Evolutionary conservation across 2,888 invertebrate species (phyloP), one percentile per base, ranked within the genome.

Genomic region (Mimumesa dahlbomi): DNA sequence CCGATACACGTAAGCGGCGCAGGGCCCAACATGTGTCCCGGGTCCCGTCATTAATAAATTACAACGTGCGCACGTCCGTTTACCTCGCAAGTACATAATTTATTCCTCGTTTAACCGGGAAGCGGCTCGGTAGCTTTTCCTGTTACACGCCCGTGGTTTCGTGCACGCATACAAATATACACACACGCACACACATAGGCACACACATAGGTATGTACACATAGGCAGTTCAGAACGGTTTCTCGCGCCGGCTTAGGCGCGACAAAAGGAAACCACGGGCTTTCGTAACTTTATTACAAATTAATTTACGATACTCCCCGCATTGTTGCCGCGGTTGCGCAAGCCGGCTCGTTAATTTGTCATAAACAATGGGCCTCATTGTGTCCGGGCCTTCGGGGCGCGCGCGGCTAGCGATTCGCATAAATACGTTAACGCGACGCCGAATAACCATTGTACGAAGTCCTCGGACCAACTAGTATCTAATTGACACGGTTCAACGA

Each of bases 351-450:
- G 71, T 72, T 72, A 72, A 72, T 72, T 72, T 72, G 71, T 72
- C 71, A 72, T 69, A 69, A 72, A 72, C 69, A 72, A 72, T 72
- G 45, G 53, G 38, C 6, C 29, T 43, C 71, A 54, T 72, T 72
- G 71, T 71, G 29, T 11, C 19, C 49, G 53, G n/a, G n/a, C 2
- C 16, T 58, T n/a, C 16, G 29, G 58, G 34, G 40, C 6, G 42
- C 6, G 42, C 36, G 22, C 52, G 58, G 14, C 48, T 29, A 9
- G 14, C 53, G 40, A 69, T 63, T 63, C 63, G 69, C 71, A 69
- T 63, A 72, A 72, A 72, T 58, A 40, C 62, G 57, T 50, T 31
- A 54, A n/a, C 45, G 34, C 57, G 58, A 25, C 69, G 68, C 61
- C 70, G 70, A 57, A 68, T 68, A 46, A 21, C 53, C 58, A 72